A percentile compares a stretch with the other conserved stretches of the same genome.
phyloP scores from a whole-genome alignment of 30 jellyfish, hydroid and myxozoan species.

The Mastigias papua region DNA sequence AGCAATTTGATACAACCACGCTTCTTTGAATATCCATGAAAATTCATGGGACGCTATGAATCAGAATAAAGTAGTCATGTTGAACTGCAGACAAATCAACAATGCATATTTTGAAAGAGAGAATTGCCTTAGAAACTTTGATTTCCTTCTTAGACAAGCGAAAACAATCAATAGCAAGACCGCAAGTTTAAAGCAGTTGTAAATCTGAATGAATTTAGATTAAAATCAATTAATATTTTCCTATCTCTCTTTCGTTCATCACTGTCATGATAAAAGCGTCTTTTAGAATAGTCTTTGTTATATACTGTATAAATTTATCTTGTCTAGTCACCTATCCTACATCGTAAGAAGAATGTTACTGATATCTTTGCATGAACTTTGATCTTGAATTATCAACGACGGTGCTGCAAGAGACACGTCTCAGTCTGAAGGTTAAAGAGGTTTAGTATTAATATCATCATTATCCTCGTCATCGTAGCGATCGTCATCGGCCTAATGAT shows the following conservation, averaged over 20 bases:
- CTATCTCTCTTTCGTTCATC: not conserved
- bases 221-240: not conserved
- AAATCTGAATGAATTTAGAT: constrained; percentile 5
- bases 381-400: not conserved
- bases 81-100: constrained; percentile 2
- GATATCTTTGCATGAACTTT: not conserved
- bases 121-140: not conserved
- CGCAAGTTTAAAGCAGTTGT: not conserved
- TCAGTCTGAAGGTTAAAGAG: too few species aligned
- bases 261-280: not conserved
- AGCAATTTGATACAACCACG: not conserved
- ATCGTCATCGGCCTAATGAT: too few species aligned
- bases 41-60: not conserved
- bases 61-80: not conserved
- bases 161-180: not conserved
- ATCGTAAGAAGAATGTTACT: not conserved
- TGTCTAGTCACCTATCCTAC: not conserved
- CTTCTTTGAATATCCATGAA: not conserved
- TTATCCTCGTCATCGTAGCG: too few species aligned
- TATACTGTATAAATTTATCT: not conserved
- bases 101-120: not conserved
- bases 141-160: not conserved
- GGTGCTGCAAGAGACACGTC: not conserved
- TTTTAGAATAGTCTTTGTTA: not conserved
- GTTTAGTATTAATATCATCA: too few species aligned